These are phyloP conservation scores for Anticlea derivata DNA, from an alignment of 2,888 invertebrate genomes.

Conservation along the genomic window DNA sequence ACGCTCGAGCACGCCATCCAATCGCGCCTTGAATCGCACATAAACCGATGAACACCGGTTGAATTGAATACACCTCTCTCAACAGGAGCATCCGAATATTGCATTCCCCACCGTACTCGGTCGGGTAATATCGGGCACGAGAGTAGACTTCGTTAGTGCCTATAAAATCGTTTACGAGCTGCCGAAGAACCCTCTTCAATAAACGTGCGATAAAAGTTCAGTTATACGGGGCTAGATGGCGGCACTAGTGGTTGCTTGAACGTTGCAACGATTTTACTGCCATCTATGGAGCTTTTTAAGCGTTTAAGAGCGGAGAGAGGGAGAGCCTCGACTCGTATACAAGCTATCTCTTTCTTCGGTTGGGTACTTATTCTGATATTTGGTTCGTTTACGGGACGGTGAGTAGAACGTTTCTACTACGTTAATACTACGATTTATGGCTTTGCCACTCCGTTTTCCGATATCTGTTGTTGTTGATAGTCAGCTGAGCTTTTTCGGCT, in stretches of 20 bases:
- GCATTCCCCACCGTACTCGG: slow-evolving; percentile 76
- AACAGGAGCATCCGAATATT: slow-evolving; percentile 78
- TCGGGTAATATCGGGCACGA: slow-evolving; percentile 78
- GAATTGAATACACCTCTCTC: slow-evolving; percentile 79
- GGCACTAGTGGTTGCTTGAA: slow-evolving; percentile 79
- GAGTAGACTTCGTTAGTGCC: slow-evolving; percentile 80
- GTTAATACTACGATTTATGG: background rate
- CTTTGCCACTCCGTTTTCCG: slow-evolving; percentile 2
- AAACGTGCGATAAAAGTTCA: slow-evolving; percentile 82
- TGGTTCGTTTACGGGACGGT: slow-evolving; percentile 37
- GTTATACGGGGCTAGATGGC: slow-evolving; percentile 81
- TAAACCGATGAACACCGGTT: slow-evolving; percentile 80
- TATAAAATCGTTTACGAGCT: slow-evolving; percentile 84
- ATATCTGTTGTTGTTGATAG: background rate
- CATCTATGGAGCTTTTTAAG: slow-evolving; percentile 82
- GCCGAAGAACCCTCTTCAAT: slow-evolving; percentile 83
- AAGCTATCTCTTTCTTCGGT: slow-evolving; percentile 45
- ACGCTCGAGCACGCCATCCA: slow-evolving; percentile 83
- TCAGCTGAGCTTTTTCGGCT: too few species aligned
- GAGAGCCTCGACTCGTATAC: slow-evolving; percentile 40
- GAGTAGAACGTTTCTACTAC: slow-evolving; percentile 8
- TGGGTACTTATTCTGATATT: slow-evolving; percentile 48
- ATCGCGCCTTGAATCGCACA: slow-evolving; percentile 84
- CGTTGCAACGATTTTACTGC: slow-evolving; percentile 79
- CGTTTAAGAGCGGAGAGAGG: slow-evolving; percentile 64